Base-by-base conservation (phyloP, 2,113 vertebrate species). In the Salvelinus sp. region DNA sequence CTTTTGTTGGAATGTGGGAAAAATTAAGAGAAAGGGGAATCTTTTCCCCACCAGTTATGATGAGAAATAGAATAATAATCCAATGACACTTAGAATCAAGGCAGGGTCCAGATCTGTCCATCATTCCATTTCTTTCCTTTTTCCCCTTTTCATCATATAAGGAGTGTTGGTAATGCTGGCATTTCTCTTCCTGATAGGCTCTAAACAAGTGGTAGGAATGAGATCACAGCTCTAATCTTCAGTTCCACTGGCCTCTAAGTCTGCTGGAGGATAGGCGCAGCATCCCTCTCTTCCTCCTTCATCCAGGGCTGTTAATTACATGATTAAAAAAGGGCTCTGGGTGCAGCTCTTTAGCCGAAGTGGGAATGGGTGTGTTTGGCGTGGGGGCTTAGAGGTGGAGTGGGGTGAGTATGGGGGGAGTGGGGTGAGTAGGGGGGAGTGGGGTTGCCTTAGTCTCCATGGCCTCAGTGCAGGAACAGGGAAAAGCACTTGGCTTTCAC, bases 151-250 rank as follows among this genome's bases (percentile, higher is more conserved):
- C 97, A 97, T 97, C 96, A 98, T 97, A 97, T 97, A 96, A 97
- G 96, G 95, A 96, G 95, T 94, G 96, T 95, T 96, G 95, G 94
- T 97, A 96, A 97, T 96, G 95, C 95, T 96, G 96, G 96, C 96
- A 97, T 97, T 97, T 96, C 96, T 98, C 96, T 97, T 98, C 95
- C 95, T 97, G 97, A 98, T 96, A 97, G 97, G 96, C 95, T 91
- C 95, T 95, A 97, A 98, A 98, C 96, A 96, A 97, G 96, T 96
- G 95, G 95, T 95, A 96, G 96, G 96, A 96, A 97, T 97, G 96
- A 96, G 96, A 96, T 96, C 94, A 94, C 92, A 95, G 96, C 95
- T 96, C 96, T 96, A 95, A 97, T 97, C 96, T 97, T 97, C 54
- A 44, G 38, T 57, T 57, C 96, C 94, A 93, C 95, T 95, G 95